Evolutionary conservation across 2,888 invertebrate species (phyloP), one percentile per base, ranked within the genome.

Genomic region (Coleophora deauratella): DNA sequence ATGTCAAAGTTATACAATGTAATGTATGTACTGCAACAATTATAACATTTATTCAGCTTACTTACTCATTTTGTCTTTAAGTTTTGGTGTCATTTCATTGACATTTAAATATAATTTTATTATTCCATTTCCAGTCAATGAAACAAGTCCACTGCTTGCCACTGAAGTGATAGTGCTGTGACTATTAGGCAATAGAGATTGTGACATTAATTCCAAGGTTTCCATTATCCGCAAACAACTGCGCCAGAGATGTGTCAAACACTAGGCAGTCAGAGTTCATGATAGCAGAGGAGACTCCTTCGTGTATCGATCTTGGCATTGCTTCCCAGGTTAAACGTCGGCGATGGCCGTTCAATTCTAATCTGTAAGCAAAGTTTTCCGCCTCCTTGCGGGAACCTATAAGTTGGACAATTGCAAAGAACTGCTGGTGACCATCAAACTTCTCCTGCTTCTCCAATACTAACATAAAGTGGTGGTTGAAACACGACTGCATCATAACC

Each of bases 401-500:
- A 37, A 99, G 88, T 78, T 99, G 99, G 30, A 99, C 99, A 64
- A 99, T 98, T 14, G 99, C 99, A 87, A 96, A 97, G 76, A 97
- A 97, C 70, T 97, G 96, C 62, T 96, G 96, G 67, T 96, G 95
- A 1, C 96, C 98, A 85, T 99, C 98, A 74, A 93, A 96, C 72
- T 99, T 99, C 66, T 98, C 98, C 80, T 98, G 97, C 72, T 99
- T 99, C 73, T 99, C 99, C 38, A 99, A 88, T 30, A 99, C 99
- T 53, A 99, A 89, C 99, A 99, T 99, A 69, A 99, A 99, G 78
- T 99, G 97, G 71, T 98, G 98, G 42, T 97, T 97, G 75, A 99
- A 99, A 79, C 99, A 99, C 27, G 97, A 97, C 84, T 99, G 99
- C 99, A 99, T 99, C 99, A 99, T 99, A 3, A 97, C 97, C 98